phyloP scores from a whole-genome alignment of 2,888 invertebrate genomes.

The Agrochola litura region DNA sequence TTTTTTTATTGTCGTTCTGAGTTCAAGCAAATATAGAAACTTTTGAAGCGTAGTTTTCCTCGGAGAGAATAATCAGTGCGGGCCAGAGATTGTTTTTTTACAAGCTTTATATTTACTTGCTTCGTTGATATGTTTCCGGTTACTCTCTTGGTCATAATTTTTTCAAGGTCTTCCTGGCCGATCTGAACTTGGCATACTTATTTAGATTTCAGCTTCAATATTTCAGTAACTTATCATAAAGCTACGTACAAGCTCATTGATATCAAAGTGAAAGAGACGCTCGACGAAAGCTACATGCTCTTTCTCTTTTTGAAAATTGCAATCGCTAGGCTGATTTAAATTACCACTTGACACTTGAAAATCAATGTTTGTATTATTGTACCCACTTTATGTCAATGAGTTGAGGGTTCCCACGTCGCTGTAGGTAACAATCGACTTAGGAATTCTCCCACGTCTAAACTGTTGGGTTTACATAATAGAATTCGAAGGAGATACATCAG shows the following conservation, averaged over 20 bases:
- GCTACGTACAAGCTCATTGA: not conserved
- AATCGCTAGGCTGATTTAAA: not conserved
- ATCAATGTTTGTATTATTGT: slow-evolving; percentile 31
- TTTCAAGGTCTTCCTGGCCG: no score
- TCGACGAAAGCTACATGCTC: rapidly evolving
- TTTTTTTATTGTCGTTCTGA: slow-evolving; percentile 7
- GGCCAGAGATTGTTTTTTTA: not conserved
- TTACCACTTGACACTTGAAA: slow-evolving; percentile 17
- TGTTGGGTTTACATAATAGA: slow-evolving; percentile 51
- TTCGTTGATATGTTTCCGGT: no score
- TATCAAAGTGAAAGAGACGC: not conserved
- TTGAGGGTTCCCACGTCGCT: slow-evolving; percentile 42
- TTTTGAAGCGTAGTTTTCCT: slow-evolving; percentile 15
- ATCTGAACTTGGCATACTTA: no score
- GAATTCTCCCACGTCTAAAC: slow-evolving; percentile 55
- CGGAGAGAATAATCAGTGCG: not conserved
- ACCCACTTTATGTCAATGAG: slow-evolving; percentile 6
- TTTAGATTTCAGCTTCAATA: not conserved
- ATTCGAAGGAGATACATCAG: slow-evolving; percentile 13
- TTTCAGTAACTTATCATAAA: not conserved
- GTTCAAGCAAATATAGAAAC: slow-evolving; percentile 2
- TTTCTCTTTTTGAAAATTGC: not conserved
- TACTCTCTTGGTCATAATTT: no score
- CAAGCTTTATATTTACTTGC: not conserved
- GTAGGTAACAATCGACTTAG: slow-evolving; percentile 44